Base-by-base conservation (phyloP, 2,113 vertebrate species). In the Polypterus bichir region DNA sequence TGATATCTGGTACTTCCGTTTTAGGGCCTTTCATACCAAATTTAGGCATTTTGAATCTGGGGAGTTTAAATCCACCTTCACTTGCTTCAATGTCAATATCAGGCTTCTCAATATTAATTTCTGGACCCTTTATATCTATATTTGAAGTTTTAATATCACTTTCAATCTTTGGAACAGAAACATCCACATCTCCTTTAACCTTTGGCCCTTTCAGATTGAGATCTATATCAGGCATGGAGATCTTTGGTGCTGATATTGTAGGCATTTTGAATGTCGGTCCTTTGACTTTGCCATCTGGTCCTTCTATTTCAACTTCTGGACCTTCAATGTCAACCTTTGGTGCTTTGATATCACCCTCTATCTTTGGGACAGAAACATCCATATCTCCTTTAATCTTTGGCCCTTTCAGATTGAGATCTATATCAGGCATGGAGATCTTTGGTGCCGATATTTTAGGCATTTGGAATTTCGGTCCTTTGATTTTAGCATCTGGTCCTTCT, bases 1-100 rank as follows among this genome's bases (percentile, higher is more conserved):
- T 27, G 27, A 27, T 27, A 27, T 27, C 27, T 27, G 27, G 27
- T 27, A 27, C 73, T 65, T 87, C 85, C 0, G 51, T 74, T 63
- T 83, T 88, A 0, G 84, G 81, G 5, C 75, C 68, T 8, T 80
- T 88, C 44, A 75, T 69, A 5, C 81, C 85, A 0, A 88, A 88
- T 3, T 46, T 47, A 46, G 59, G n/a, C 11, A 5, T 46, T 60
- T 46, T 44, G 7, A 2, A 7, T 67, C 55, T 68, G 53, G 44
- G 1, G n/a, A 9, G 46, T 27, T 27, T 27, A 27, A 27, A 27
- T 86, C 89, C 68, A 88, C 27, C 6, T 1, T 81, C 76, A 45
- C 85, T 86, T 0, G 46, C 76, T 0, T 86, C 82, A 0, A 78
- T 0, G 9, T 60, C 79, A 4, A 85, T 0, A 5, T 83, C 76